Conservation (phyloP, 2,888 invertebrate species). For the Pammene fasciana region DNA sequence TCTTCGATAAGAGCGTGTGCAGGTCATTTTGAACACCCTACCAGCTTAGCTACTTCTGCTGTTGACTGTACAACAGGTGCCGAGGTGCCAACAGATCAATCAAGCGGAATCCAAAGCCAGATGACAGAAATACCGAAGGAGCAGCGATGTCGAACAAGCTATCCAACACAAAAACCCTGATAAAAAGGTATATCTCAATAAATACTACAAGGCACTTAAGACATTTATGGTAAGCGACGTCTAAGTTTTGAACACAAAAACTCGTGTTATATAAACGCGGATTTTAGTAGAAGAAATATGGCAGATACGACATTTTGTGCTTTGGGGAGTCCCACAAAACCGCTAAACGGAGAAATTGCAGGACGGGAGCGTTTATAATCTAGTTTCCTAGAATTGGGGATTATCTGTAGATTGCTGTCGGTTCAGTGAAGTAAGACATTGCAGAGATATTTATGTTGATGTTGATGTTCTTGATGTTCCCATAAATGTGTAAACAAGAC, state of each 20-base stretch:
- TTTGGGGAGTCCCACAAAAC: conserved; percentile 38
- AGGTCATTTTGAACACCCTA: too few relatives aligned
- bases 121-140: conserved; percentile 63
- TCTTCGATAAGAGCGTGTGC: too few relatives aligned
- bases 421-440: conserved; percentile 16
- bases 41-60: too few relatives aligned
- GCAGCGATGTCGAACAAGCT: conserved; percentile 56
- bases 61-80: neutral
- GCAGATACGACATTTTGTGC: neutral
- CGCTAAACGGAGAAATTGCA: conserved; percentile 43
- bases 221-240: conserved; percentile 47
- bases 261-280: neutral
- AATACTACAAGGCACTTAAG: neutral
- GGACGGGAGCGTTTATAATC: conserved; percentile 22
- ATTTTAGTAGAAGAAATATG: neutral
- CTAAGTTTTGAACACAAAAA: conserved; percentile 49
- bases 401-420: conserved; percentile 15
- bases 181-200: conserved; percentile 5
- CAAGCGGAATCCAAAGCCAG: conserved; percentile 57
- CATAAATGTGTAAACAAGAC: neutral
- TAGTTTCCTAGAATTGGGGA: conserved; percentile 25
- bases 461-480: neutral
- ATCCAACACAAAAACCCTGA: conserved; percentile 41
- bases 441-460: neutral
- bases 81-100: conserved; percentile 56